A percentile compares a stretch with the other conserved stretches of the same genome.
These are phyloP conservation scores for Malurus alboscapulatus DNA, from an alignment of 2,113 vertebrate genomes.

Conservation along the genomic window DNA sequence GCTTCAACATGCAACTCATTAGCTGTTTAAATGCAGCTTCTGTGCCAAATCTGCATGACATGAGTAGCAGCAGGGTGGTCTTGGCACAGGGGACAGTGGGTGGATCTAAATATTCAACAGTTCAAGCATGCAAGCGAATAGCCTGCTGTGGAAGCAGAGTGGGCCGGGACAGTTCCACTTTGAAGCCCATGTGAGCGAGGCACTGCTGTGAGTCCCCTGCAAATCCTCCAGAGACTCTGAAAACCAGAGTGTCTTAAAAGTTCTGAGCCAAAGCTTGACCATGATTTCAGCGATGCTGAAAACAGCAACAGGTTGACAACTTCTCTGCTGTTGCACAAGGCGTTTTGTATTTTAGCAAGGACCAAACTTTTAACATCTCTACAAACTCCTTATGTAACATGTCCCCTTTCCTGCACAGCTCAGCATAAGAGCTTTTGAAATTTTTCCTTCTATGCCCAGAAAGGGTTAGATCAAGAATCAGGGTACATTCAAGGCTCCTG, in stretches of 20 bases:
- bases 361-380: background rate
- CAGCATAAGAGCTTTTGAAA: background rate
- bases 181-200: background rate
- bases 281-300: background rate
- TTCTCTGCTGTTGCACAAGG: background rate
- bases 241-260: background rate
- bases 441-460: background rate
- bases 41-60: conserved; percentile 52
- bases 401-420: background rate
- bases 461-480: background rate
- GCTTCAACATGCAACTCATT: conserved; percentile 45
- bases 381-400: background rate
- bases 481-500: background rate
- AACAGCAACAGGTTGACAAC: background rate
- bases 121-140: conserved; percentile 28
- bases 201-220: background rate
- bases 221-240: background rate
- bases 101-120: conserved; percentile 55
- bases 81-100: conserved; percentile 53
- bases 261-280: background rate
- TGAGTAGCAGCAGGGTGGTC: conserved; percentile 52
- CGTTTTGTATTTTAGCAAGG: background rate
- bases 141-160: background rate
- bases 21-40: conserved; percentile 54
- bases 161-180: background rate